Percentiles rank a stretch among this genome's conserved stretches.
These are phyloP conservation scores for Aleiodes leptofemur DNA, from an alignment of 2,888 invertebrate genomes.

Conservation along the genomic window DNA sequence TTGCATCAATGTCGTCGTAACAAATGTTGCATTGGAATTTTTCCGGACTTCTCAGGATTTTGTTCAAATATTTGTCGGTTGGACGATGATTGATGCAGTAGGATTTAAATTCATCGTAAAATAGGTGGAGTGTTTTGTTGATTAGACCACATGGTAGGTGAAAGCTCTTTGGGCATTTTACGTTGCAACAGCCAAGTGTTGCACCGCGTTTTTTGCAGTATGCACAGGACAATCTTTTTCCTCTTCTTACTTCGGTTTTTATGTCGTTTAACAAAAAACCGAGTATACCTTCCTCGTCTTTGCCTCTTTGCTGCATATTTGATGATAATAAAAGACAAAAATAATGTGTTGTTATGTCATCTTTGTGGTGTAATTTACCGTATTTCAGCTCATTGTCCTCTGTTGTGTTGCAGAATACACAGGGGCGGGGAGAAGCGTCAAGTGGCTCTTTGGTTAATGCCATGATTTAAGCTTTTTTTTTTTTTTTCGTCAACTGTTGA, in stretches of 20 bases:
- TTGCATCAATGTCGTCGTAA: constrained; percentile 78
- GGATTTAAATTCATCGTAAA: constrained; percentile 81
- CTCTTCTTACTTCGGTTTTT: constrained; percentile 80
- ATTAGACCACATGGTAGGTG: constrained; percentile 86
- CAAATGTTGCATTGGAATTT: constrained; percentile 81
- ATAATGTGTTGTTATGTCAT: constrained; percentile 82
- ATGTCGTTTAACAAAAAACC: constrained; percentile 86
- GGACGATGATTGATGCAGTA: constrained; percentile 81
- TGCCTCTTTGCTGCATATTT: constrained; percentile 82
- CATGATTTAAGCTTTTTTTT: background rate
- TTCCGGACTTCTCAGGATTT: constrained; percentile 62
- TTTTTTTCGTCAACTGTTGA: background rate
- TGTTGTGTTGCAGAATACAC: constrained; percentile 76
- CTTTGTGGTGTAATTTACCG: constrained; percentile 78
- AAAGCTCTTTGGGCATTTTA: constrained; percentile 81
- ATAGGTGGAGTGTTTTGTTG: constrained; percentile 81
- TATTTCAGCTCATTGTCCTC: constrained; percentile 78
- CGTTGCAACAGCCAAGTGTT: constrained; percentile 83
- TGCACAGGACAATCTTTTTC: constrained; percentile 81
- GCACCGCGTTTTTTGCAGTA: constrained; percentile 83
- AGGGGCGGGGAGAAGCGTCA: background rate
- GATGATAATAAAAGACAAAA: constrained; percentile 86
- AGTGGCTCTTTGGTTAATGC: constrained; percentile 11
- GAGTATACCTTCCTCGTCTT: constrained; percentile 82
- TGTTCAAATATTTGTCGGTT: constrained; percentile 61